A percentile compares a stretch with the other conserved stretches of the same genome.
phyloP scores from a whole-genome alignment of 2,888 invertebrate species.

The Tribolium freemani region DNA sequence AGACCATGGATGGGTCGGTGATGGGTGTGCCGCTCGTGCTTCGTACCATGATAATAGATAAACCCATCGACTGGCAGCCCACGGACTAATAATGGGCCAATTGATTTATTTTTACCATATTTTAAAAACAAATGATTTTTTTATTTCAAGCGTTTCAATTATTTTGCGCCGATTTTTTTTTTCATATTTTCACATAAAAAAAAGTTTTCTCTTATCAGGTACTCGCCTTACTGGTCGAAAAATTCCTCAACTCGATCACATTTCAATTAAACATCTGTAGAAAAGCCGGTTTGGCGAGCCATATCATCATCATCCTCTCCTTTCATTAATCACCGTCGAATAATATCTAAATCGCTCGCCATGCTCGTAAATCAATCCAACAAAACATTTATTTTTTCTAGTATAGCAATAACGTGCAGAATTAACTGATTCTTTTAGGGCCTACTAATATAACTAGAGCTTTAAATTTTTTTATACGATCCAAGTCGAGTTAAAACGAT shows the following conservation, averaged over 20 bases:
- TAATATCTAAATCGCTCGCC: neutral
- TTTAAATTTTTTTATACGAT: too few relatives aligned
- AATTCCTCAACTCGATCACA: neutral
- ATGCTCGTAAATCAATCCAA: neutral
- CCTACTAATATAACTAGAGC: too few relatives aligned
- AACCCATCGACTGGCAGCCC: constrained; percentile 52
- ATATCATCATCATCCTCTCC: neutral
- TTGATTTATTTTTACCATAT: constrained; percentile 8
- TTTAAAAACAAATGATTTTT: too few relatives aligned
- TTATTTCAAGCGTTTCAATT: too few relatives aligned
- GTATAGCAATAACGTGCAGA: too few relatives aligned
- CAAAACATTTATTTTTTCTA: neutral
- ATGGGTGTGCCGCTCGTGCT: constrained; percentile 54
- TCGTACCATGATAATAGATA: constrained; percentile 57
- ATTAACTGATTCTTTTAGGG: too few relatives aligned
- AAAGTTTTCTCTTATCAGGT: too few relatives aligned
- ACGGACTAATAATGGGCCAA: constrained; percentile 1
- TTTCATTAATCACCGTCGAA: neutral
- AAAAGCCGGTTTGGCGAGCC: neutral
- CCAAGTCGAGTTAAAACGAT: too few relatives aligned
- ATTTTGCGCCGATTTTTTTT: too few relatives aligned
- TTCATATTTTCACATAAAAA: too few relatives aligned
- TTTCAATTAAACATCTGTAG: neutral
- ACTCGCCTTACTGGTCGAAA: too few relatives aligned
- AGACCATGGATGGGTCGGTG: constrained; percentile 20